Conservation (phyloP, 2,888 invertebrate species). For the Trissolcus japonicus region DNA sequence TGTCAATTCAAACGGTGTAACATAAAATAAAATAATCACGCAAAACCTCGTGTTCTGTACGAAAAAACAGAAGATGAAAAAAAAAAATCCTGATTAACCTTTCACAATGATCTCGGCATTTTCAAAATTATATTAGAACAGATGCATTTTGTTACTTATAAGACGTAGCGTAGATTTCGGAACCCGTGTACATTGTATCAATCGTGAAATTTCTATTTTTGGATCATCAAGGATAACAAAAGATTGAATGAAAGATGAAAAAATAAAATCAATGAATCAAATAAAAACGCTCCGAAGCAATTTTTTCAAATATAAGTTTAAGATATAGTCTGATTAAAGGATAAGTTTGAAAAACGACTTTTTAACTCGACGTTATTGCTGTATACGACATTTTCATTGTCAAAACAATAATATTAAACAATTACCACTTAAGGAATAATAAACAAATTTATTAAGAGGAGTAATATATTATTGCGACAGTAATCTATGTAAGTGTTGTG, state of each 20-base stretch:
- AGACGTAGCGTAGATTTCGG: constrained; percentile 28
- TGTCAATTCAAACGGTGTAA: too few species aligned
- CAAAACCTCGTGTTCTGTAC: neutral
- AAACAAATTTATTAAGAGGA: constrained; percentile 72
- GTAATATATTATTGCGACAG: constrained; percentile 75
- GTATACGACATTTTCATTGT: constrained; percentile 55
- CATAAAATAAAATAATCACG: neutral
- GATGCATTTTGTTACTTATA: constrained; percentile 19
- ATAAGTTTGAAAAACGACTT: constrained; percentile 7
- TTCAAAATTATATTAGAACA: constrained; percentile 20
- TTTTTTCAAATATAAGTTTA: constrained; percentile 33
- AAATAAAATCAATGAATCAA: constrained; percentile 58
- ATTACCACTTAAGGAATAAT: constrained; percentile 71
- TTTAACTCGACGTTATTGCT: constrained; percentile 50
- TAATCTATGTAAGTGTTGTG: constrained; percentile 77
- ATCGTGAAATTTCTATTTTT: constrained; percentile 72
- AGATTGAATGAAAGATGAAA: constrained; percentile 42
- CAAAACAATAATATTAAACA: constrained; percentile 69
- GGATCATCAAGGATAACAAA: constrained; percentile 63
- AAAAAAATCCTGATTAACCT: constrained; percentile 5
- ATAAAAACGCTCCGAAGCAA: constrained; percentile 51
- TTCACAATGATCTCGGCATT: constrained; percentile 42
- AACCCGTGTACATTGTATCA: constrained; percentile 66
- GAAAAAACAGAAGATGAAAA: neutral
- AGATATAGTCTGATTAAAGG: constrained; percentile 9